Evolutionary conservation across 30 jellyfish, hydroid and myxozoan genomes (phyloP).

Genomic region (Hydractinia symbiolongicarpus): DNA sequence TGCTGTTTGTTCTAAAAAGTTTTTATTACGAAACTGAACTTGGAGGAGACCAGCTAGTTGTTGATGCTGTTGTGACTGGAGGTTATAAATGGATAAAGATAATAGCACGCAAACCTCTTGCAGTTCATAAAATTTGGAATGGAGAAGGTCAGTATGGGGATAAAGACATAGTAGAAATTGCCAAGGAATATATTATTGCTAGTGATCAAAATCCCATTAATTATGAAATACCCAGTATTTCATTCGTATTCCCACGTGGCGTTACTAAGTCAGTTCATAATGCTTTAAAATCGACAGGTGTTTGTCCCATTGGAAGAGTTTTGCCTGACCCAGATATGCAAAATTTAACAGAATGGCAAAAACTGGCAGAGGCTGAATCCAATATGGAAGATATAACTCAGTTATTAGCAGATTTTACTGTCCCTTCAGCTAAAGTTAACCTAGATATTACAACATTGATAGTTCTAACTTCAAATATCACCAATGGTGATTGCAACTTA

Average conservation of each 20-base stretch:
- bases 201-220: slow-evolving; percentile 44
- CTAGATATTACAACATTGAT: slow-evolving; percentile 70
- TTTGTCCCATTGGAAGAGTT: slow-evolving; percentile 41
- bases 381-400: slow-evolving; percentile 12
- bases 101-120: slow-evolving; percentile 75
- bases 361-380: background rate
- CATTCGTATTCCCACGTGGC: slow-evolving; percentile 57
- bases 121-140: slow-evolving; percentile 62
- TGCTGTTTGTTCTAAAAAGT: slow-evolving; percentile 31
- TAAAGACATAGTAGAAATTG: slow-evolving; percentile 49
- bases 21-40: slow-evolving; percentile 31
- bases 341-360: slow-evolving; percentile 7
- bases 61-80: slow-evolving; percentile 59
- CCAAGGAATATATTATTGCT: slow-evolving; percentile 44
- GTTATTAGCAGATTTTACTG: background rate
- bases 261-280: slow-evolving; percentile 62
- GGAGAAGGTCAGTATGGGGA: slow-evolving; percentile 90
- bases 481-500: slow-evolving; percentile 52
- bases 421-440: slow-evolving; percentile 40
- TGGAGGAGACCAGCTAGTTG: slow-evolving; percentile 25
- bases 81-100: slow-evolving; percentile 71
- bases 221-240: slow-evolving; percentile 39
- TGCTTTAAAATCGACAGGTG: slow-evolving; percentile 38
- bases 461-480: slow-evolving; percentile 67
- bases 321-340: slow-evolving; percentile 50